Conservation (phyloP, 2,797 vertebrate species). For the Sebastes matsubarae region DNA sequence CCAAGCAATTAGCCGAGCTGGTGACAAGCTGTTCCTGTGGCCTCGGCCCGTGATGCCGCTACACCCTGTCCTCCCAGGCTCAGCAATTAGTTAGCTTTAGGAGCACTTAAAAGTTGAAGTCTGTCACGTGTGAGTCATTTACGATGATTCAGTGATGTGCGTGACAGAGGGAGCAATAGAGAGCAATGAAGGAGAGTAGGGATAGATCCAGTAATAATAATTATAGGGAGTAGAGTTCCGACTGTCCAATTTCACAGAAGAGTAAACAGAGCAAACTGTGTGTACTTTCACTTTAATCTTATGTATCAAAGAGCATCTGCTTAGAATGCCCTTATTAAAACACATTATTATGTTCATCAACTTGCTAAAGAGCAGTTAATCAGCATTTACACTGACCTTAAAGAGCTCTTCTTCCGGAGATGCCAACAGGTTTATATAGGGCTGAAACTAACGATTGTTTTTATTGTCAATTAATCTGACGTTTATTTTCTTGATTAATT, state of each 20-base stretch:
- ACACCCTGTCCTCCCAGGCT: slow-evolving; percentile 42
- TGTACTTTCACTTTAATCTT: neutral
- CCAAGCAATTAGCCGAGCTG: slow-evolving; percentile 63
- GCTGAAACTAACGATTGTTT: no score
- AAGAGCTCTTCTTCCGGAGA: neutral
- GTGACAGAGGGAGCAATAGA: neutral
- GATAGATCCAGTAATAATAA: slow-evolving; percentile 1
- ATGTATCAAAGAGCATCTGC: slow-evolving; percentile 20
- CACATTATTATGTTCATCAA: slow-evolving; percentile 19
- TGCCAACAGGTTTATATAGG: slow-evolving; percentile 9
- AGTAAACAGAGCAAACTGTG: neutral
- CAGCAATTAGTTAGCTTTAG: slow-evolving; percentile 45
- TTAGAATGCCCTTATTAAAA: slow-evolving; percentile 16
- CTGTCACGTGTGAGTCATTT: slow-evolving; percentile 26
- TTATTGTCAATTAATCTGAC: no score
- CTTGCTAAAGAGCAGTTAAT: slow-evolving; percentile 11
- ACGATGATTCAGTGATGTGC: neutral
- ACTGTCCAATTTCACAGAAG: slow-evolving; percentile 5
- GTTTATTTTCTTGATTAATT: no score
- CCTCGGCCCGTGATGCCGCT: slow-evolving; percentile 14
- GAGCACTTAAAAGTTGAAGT: slow-evolving; percentile 6
- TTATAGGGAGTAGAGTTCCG: neutral
- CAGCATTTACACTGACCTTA: slow-evolving; percentile 13
- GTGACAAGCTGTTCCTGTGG: slow-evolving; percentile 62
- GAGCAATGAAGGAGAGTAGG: neutral